A percentile compares a stretch with the other conserved stretches of the same genome.
phyloP scores from a whole-genome alignment of 2,113 vertebrate species.

The Oenanthe oenanthe region DNA sequence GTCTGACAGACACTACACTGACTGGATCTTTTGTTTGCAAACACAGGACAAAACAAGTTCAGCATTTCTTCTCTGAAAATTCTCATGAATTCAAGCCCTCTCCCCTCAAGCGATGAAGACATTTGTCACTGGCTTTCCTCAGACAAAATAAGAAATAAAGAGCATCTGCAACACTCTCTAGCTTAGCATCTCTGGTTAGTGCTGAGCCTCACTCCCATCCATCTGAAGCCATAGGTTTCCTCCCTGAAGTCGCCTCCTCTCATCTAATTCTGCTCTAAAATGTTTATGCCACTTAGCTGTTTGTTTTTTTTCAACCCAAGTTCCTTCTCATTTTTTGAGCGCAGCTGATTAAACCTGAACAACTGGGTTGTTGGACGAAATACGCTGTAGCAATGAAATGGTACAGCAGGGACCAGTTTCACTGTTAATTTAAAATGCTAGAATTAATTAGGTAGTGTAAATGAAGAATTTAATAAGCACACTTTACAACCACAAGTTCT shows the following conservation, averaged over 20 bases:
- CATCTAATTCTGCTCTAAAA: background rate
- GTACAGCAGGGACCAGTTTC: conserved; percentile 85
- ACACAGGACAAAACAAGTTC: background rate
- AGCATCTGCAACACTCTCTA: background rate
- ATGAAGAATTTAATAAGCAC: conserved; percentile 87
- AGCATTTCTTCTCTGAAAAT: background rate
- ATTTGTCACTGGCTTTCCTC: background rate
- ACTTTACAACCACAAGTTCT: conserved; percentile 83
- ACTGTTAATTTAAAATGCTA: conserved; percentile 88
- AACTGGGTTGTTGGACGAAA: conserved; percentile 79
- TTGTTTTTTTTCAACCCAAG: background rate
- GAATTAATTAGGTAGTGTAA: conserved; percentile 88
- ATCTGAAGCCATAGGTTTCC: background rate
- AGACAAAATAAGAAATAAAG: background rate
- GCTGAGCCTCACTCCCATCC: background rate
- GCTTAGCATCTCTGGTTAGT: background rate
- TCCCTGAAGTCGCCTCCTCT: background rate
- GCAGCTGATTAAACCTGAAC: conserved; percentile 83
- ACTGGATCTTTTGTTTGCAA: conserved; percentile 10
- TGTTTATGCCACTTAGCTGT: background rate
- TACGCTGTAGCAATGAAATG: conserved; percentile 78
- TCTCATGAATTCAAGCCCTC: background rate
- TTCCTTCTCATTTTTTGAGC: conserved; percentile 68
- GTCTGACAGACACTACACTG: fast-evolving
- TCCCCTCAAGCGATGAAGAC: background rate